These are phyloP conservation scores for Cydia strobilella DNA, from an alignment of 1,140 invertebrate species.

Conservation along the genomic window DNA sequence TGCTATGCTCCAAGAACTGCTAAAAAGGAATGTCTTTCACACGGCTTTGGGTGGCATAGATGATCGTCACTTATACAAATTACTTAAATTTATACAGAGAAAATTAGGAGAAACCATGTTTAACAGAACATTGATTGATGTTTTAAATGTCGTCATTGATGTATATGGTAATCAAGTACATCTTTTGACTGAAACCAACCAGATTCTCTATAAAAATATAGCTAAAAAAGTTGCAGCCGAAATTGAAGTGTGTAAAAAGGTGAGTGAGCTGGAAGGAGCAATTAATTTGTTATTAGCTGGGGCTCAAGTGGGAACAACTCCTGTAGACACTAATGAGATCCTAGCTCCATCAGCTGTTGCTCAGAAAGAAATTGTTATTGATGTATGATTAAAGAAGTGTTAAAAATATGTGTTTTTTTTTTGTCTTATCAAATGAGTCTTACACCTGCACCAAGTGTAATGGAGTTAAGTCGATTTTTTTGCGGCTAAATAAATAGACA, in stretches of 20 bases:
- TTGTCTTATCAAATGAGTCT: too few relatives aligned
- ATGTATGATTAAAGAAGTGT: slow-evolving; percentile 72
- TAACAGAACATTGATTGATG: slow-evolving; percentile 86
- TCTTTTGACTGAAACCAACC: slow-evolving; percentile 80
- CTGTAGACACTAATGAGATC: slow-evolving; percentile 61
- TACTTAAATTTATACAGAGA: slow-evolving; percentile 89
- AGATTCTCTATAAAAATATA: slow-evolving; percentile 82
- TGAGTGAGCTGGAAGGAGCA: slow-evolving; percentile 85
- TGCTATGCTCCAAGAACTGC: slow-evolving; percentile 91
- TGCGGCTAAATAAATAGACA: too few relatives aligned
- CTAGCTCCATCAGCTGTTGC: slow-evolving; percentile 82
- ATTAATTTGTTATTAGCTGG: slow-evolving; percentile 85
- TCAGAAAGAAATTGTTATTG: slow-evolving; percentile 82
- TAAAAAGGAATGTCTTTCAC: slow-evolving; percentile 86
- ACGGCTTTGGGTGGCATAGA: slow-evolving; percentile 86
- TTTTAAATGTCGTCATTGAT: slow-evolving; percentile 87
- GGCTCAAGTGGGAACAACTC: slow-evolving; percentile 66
- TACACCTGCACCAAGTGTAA: too few relatives aligned
- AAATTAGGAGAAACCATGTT: slow-evolving; percentile 88
- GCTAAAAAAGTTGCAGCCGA: slow-evolving; percentile 84
- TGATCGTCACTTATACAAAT: slow-evolving; percentile 82
- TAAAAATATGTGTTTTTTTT: slow-evolving; percentile 33
- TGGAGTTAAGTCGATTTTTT: too few relatives aligned
- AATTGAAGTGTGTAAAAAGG: slow-evolving; percentile 82
- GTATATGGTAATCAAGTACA: slow-evolving; percentile 84